Conservation (phyloP, 2,113 vertebrate species). For the Abramis brama region DNA sequence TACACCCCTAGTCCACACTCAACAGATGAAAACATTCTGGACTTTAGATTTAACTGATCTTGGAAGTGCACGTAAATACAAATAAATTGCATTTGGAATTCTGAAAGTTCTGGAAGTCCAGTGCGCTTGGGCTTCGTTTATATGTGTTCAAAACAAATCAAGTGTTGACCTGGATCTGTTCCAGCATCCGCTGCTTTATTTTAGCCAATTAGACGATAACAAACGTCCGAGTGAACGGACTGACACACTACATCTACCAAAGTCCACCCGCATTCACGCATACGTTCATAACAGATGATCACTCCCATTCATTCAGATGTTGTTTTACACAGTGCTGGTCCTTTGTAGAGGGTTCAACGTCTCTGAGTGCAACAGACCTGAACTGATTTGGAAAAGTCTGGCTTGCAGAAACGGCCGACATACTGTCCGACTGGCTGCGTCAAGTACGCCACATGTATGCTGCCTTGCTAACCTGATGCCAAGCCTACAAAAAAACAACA, state of each 20-base stretch:
- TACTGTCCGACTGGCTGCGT: background rate
- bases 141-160: background rate
- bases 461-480: background rate
- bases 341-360: background rate
- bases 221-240: slow-evolving; percentile 46
- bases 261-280: background rate
- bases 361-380: slow-evolving; percentile 12
- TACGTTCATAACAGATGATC: background rate
- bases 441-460: background rate
- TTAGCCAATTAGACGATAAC: slow-evolving; percentile 48
- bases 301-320: background rate
- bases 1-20: background rate
- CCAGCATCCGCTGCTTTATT: slow-evolving; percentile 14
- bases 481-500: background rate
- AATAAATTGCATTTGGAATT: background rate
- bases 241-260: background rate
- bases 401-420: background rate
- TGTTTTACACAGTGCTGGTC: slow-evolving; percentile 33
- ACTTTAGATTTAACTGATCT: background rate
- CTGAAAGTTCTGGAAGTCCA: too few relatives aligned
- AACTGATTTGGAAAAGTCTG: background rate
- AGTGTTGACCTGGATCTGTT: background rate
- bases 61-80: background rate
- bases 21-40: background rate
- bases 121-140: background rate